A percentile compares a stretch with the other conserved stretches of the same genome.
These are phyloP conservation scores for Eolophus roseicapilla DNA, from an alignment of 2,113 vertebrate genomes.

Conservation along the genomic window DNA sequence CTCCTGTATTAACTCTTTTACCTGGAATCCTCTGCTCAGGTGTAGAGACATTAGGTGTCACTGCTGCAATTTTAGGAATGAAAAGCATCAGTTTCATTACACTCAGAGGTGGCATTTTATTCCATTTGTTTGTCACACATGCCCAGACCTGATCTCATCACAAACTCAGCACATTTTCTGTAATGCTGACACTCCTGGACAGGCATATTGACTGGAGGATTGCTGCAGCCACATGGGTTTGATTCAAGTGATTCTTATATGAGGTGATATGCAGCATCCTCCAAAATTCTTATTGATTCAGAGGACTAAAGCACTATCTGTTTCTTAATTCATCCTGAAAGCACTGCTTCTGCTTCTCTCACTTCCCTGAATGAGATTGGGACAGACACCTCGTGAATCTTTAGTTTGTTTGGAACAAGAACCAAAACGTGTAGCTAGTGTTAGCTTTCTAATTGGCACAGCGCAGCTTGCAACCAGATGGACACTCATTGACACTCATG, in stretches of 20 bases:
- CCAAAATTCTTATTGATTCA: background rate
- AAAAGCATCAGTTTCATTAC: background rate
- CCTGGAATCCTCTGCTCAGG: constrained; percentile 16
- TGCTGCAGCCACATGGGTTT: background rate
- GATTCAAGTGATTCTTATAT: background rate
- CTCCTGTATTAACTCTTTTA: background rate
- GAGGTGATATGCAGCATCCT: background rate
- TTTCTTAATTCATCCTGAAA: background rate
- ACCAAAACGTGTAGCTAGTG: background rate
- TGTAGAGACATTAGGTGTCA: background rate
- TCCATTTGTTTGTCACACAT: background rate
- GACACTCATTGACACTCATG: background rate
- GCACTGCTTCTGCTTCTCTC: background rate
- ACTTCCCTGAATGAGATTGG: background rate
- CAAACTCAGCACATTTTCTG: background rate
- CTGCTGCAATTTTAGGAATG: constrained; percentile 34
- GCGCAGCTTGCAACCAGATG: background rate
- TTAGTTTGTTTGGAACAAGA: background rate
- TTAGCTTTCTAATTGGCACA: background rate
- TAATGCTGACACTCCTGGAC: background rate
- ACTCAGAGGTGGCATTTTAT: background rate
- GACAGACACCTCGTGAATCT: background rate
- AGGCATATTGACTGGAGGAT: background rate
- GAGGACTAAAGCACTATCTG: background rate
- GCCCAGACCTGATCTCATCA: background rate